A percentile compares a stretch with the other conserved stretches of the same genome.
Conservation (phyloP, 2,113 vertebrate genomes). For the Tragelaphus strepsiceros region DNA sequence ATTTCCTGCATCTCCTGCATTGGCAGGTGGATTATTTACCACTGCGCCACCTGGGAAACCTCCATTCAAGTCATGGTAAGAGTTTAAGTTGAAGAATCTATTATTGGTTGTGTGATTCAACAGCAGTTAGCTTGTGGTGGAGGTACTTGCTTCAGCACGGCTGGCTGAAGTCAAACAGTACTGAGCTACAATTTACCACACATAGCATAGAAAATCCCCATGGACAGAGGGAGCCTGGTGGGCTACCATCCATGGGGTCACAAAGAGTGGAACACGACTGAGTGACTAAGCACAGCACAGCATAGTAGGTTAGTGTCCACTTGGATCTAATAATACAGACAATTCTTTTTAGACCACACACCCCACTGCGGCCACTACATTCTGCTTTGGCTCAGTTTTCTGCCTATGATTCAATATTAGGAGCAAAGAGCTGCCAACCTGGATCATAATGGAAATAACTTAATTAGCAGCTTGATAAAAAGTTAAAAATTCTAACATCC, state of each 20-base stretch:
- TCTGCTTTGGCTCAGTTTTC: background rate
- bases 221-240: background rate
- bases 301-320: background rate
- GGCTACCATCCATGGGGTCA: background rate
- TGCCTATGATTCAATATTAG: background rate
- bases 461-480: background rate
- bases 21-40: background rate
- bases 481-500: background rate
- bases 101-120: background rate
- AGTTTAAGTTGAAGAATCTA: background rate
- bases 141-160: background rate
- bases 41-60: background rate
- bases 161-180: background rate
- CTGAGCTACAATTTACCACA: background rate
- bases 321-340: background rate
- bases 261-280: background rate
- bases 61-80: background rate
- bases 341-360: background rate
- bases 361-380: background rate
- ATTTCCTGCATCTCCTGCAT: background rate
- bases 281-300: background rate
- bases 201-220: background rate
- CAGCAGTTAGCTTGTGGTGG: background rate
- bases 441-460: background rate
- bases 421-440: background rate